phyloP scores from a whole-genome alignment of 2,113 vertebrate species.

The Gopherus evgoodei region DNA sequence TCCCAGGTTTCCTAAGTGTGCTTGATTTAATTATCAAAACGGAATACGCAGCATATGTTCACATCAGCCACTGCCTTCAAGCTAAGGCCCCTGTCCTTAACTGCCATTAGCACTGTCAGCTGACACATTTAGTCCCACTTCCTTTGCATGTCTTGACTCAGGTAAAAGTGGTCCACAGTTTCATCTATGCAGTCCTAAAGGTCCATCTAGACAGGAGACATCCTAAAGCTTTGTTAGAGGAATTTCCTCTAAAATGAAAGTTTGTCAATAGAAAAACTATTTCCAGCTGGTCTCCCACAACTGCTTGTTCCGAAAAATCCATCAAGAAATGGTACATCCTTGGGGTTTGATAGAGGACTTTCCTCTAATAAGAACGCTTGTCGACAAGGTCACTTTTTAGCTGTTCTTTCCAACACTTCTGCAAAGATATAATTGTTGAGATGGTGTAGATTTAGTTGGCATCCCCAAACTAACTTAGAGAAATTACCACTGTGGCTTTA shows the following conservation, averaged over 20 bases:
- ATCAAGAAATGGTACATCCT: background rate
- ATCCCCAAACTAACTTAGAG: conserved; percentile 20
- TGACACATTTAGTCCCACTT: background rate
- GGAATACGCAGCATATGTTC: background rate
- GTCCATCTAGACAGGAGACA: accelerated
- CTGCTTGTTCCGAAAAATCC: background rate
- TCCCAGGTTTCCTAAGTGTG: background rate
- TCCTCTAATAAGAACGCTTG: conserved; percentile 18
- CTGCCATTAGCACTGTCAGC: background rate
- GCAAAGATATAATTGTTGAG: conserved; percentile 59
- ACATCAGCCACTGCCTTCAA: background rate
- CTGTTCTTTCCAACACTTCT: conserved; percentile 32
- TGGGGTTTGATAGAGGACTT: background rate
- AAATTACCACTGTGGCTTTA: conserved; percentile 6
- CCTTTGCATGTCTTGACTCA: background rate
- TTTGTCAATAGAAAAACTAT: conserved; percentile 41
- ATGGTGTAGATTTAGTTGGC: conserved; percentile 55
- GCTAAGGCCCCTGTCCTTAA: background rate
- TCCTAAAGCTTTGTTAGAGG: background rate
- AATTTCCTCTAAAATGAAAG: conserved; percentile 13
- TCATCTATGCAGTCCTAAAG: background rate
- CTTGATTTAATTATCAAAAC: background rate
- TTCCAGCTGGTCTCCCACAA: background rate
- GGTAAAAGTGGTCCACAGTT: background rate
- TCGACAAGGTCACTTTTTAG: conserved; percentile 35